Conservation (phyloP, 1,140 invertebrate species). For the Phymastichus coffea region DNA sequence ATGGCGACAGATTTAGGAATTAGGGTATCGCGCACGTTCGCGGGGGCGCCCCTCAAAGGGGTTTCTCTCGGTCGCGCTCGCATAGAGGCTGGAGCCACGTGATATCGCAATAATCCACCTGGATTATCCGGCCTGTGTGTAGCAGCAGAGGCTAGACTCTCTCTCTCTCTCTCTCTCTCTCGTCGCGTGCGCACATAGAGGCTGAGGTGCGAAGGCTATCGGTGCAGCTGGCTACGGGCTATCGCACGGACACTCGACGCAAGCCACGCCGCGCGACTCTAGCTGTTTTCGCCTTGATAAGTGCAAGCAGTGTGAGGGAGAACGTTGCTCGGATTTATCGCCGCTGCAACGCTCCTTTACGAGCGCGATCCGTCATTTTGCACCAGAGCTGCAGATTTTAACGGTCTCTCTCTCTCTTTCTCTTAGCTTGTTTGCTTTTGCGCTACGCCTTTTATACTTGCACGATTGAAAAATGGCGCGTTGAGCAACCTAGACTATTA, state of each 20-base stretch:
- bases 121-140: constrained; percentile 49
- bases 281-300: constrained; percentile 4
- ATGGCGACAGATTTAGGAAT: constrained; percentile 61
- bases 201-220: neutral
- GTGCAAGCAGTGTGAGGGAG: too few relatives aligned
- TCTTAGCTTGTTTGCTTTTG: too few relatives aligned
- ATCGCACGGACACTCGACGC: neutral
- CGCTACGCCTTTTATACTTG: too few relatives aligned
- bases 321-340: neutral
- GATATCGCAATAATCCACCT: constrained; percentile 50
- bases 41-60: constrained; percentile 23
- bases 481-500: too few relatives aligned
- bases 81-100: constrained; percentile 7
- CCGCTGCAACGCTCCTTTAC: neutral
- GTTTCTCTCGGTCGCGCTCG: constrained; percentile 5
- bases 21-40: constrained; percentile 47
- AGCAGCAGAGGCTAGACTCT: too few relatives aligned
- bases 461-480: too few relatives aligned
- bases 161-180: too few relatives aligned
- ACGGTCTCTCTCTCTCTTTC: too few relatives aligned
- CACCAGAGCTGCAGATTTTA: too few relatives aligned
- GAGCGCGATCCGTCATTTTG: neutral
- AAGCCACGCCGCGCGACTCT: neutral
- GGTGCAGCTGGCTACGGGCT: neutral
- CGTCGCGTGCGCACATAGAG: neutral